Conservation (phyloP, 2,797 vertebrate genomes). For the Leptodactylus fallax region DNA sequence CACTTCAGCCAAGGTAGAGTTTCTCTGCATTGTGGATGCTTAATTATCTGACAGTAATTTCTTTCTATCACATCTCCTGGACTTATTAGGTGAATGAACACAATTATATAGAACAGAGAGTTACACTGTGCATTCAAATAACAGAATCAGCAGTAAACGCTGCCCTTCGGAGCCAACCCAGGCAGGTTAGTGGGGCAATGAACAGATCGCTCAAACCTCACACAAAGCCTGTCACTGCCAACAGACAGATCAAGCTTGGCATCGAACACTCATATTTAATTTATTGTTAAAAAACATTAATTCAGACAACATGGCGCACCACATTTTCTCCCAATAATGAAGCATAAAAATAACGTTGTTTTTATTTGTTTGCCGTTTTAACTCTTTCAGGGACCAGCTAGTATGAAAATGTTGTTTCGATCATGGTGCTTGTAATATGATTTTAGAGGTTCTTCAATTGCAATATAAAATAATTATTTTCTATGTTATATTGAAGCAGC, state of each 20-base stretch:
- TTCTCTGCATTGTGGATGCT: constrained; percentile 58
- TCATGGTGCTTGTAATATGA: neutral
- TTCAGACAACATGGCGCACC: constrained; percentile 60
- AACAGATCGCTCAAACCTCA: constrained; percentile 56
- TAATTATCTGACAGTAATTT: constrained; percentile 64
- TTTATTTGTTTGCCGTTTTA: constrained; percentile 40
- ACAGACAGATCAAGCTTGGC: constrained; percentile 55
- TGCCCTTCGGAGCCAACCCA: constrained; percentile 46
- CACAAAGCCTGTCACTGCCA: constrained; percentile 52
- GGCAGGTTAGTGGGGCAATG: constrained; percentile 52
- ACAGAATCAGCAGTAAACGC: constrained; percentile 33
- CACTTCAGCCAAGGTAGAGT: constrained; percentile 61
- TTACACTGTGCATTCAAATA: constrained; percentile 33
- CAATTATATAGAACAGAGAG: constrained; percentile 58
- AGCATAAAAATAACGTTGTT: constrained; percentile 39
- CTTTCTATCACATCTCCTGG: constrained; percentile 55
- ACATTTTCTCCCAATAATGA: constrained; percentile 42
- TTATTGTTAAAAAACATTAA: constrained; percentile 62
- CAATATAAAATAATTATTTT: no score
- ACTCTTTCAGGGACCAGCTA: neutral
- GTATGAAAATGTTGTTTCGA: neutral
- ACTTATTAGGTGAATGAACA: constrained; percentile 61
- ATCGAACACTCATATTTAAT: constrained; percentile 58
- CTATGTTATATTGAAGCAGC: no score
- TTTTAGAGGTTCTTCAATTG: no score